phyloP scores from a whole-genome alignment of 2,113 vertebrate genomes.

The Naja naja region DNA sequence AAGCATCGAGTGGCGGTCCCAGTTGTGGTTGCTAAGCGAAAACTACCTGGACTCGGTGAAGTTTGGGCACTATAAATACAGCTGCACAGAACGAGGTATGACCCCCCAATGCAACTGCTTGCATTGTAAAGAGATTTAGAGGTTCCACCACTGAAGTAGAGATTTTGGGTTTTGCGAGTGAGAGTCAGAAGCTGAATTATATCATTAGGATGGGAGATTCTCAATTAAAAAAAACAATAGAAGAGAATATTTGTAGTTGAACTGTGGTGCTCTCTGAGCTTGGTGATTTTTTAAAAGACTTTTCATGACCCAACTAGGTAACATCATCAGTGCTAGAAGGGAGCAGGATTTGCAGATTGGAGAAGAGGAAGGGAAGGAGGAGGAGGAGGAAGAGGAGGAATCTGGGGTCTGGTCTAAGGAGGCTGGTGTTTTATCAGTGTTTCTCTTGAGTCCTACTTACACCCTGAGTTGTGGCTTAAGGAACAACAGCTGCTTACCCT shows the following conservation, averaged over 20 bases:
- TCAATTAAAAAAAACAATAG: background rate
- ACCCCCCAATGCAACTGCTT: background rate
- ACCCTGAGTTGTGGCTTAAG: background rate
- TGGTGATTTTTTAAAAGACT: background rate
- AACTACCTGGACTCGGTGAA: too few species aligned
- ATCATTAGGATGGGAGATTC: background rate
- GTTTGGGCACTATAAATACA: background rate
- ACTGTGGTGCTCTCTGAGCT: background rate
- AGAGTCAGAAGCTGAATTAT: background rate
- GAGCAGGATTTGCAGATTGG: background rate
- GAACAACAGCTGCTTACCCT: background rate
- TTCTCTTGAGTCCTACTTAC: background rate
- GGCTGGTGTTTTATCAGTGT: background rate
- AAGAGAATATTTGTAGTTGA: too few species aligned
- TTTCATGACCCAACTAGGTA: background rate
- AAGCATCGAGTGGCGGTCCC: too few species aligned
- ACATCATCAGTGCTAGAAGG: background rate
- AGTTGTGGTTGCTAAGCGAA: too few species aligned
- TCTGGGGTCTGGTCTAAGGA: background rate
- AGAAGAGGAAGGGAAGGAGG: background rate
- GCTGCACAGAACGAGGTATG: background rate
- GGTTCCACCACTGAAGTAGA: background rate
- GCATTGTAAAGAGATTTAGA: too few species aligned
- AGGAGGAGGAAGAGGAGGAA: background rate
- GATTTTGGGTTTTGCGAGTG: background rate